Base-by-base conservation (phyloP, 2,888 invertebrate genomes). In the Cephalotes varians region DNA sequence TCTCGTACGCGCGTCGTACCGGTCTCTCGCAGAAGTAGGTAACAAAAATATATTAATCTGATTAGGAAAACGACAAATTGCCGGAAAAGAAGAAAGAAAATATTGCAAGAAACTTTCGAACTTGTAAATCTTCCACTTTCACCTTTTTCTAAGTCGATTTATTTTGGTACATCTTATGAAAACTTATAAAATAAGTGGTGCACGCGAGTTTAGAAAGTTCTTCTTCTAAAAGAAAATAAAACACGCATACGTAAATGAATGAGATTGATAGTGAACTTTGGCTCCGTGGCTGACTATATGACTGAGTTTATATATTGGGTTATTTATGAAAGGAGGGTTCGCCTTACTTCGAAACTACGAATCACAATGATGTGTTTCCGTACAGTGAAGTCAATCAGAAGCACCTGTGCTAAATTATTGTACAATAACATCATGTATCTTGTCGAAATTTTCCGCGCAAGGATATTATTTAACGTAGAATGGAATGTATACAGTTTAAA, bases 21-120 rank as follows among this genome's bases (percentile, higher is more conserved):
- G 44, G 18, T 40, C 40, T n/a, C 5, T 37, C 2, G 40, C 18
- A 40, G 18, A 56, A 69, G 7, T 1, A 10, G n/a, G 18, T 40
- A 18, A 56, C 40, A 40, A 9, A 54, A 65, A n/a, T 47, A 25
- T 34, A 64, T 74, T 62, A n/a, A 64, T 69, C 54, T 40, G 40
- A 77, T 67, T 31, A 49, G 40, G 12, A 64, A n/a, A 25, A 54
- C 25, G 34, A 47, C 15, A 64, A 74, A 25, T 44, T 60, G n/a
- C 5, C 10, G 21, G 25, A 25, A 56, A 79, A 28, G 37, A 44
- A 31, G n/a, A 10, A 47, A 81, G 31, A 51, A 51, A 80, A 60
- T 21, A 12, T 47, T 44, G 37, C 37, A 7, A 10, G 69, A 69
- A 58, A 58, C 37, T 25, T 25, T 7, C 5, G 21, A 73, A 9